These are phyloP conservation scores for Lobophora halterata DNA, from an alignment of 2,888 invertebrate genomes.

Conservation along the genomic window DNA sequence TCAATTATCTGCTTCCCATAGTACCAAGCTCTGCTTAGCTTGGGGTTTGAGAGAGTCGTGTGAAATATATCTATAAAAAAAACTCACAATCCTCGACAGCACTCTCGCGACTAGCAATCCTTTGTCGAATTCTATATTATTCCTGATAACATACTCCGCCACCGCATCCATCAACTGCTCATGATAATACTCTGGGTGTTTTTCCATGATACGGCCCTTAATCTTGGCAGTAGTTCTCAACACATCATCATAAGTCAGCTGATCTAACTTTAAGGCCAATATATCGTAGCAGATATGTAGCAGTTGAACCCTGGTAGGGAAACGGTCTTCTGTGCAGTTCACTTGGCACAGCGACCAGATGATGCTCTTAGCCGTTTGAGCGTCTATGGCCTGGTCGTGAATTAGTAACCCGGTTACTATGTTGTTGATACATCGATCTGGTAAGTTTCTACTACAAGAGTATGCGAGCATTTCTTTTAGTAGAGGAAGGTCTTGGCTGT, in stretches of 20 bases:
- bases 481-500: conserved; percentile 71
- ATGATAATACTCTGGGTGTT: conserved; percentile 80
- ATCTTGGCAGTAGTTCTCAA: conserved; percentile 73
- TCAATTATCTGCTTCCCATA: too few relatives aligned
- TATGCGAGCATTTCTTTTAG: conserved; percentile 79
- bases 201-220: conserved; percentile 62
- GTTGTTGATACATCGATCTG: conserved; percentile 72
- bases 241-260: conserved; percentile 70
- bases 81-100: conserved; percentile 79
- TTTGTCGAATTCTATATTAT: conserved; percentile 74
- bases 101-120: conserved; percentile 73
- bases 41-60: too few relatives aligned
- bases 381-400: conserved; percentile 62
- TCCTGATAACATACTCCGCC: conserved; percentile 72
- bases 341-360: conserved; percentile 79
- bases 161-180: conserved; percentile 81
- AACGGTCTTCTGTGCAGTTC: conserved; percentile 56
- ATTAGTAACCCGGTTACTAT: conserved; percentile 75
- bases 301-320: conserved; percentile 68
- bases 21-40: too few relatives aligned
- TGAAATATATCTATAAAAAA: too few relatives aligned
- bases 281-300: conserved; percentile 76
- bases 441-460: conserved; percentile 69
- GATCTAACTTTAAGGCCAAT: conserved; percentile 63
- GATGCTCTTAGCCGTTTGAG: conserved; percentile 74